Base-by-base conservation (phyloP, 2,113 vertebrate genomes). In the Salminus brasiliensis region DNA sequence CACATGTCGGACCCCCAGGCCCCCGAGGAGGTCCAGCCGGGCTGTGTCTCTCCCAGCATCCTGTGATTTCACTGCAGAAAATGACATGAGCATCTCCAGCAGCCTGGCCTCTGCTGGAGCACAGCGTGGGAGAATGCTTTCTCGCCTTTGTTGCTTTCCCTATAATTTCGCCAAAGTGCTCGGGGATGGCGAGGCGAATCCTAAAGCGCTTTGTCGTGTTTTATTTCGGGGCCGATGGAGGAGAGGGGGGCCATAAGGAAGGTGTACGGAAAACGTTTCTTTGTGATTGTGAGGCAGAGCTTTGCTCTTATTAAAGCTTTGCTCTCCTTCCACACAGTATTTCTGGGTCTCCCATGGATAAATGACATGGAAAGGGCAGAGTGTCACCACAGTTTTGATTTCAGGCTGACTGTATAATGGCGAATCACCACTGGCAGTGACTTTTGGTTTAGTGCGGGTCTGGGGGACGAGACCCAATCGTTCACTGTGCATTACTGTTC, bases 151-250 rank as follows among this genome's bases (percentile, higher is more conserved):
- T 59, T 60, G 71, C 62, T 49, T 70, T 27, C 70, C 39, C 67
- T 85, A 62, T 72, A 82, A 82, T 79, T 82, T 75, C 49, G 41
- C 55, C 36, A 63, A 76, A 79, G 72, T 45, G 25, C 60, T n/a
- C 18, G 72, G 30, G 21, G 36, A 82, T 82, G 57, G 57, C n/a
- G 34, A 60, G 49, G 70, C 13, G 11, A 41, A 32, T 66, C 41
- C 60, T 32, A 82, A 74, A 85, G 80, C 80, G 80, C 74, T 60
- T 80, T 78, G 74, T 43, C 30, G 29, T 76, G 60, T 80, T 55
- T 77, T 78, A 57, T 52, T 41, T 27, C 8, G 34, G 3, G 18
- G 32, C 52, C 25, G 11, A 15, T 0, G 8, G 57, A 16, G 49
- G 34, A 49, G 21, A 21, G 27, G 63, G 27, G 63, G 21, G 27